Percentiles rank a stretch among this genome's conserved stretches.
phyloP scores from a whole-genome alignment of 2,888 invertebrate species.

The Halictus ligatus region DNA sequence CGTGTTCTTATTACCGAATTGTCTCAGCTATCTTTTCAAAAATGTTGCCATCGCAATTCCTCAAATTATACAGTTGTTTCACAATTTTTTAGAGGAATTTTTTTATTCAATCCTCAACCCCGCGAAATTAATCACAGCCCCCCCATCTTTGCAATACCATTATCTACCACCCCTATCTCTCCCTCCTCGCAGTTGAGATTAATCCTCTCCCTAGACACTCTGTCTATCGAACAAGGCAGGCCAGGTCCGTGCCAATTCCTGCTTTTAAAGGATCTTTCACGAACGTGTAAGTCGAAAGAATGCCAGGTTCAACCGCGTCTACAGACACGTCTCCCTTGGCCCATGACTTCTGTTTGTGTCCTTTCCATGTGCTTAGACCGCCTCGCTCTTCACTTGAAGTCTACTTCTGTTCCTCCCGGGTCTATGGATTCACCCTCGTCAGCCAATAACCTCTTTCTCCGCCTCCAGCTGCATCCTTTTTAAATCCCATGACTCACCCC shows the following conservation, averaged over 20 bases:
- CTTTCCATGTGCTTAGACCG: background rate
- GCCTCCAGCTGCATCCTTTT: background rate
- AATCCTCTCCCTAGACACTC: background rate
- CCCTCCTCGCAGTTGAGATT: background rate
- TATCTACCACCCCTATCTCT: background rate
- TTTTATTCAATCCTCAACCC: background rate
- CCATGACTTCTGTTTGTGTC: background rate
- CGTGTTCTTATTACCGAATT: too few species aligned
- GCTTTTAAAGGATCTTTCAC: constrained; percentile 3
- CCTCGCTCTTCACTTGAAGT: background rate
- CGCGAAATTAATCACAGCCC: background rate
- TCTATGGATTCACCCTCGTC: background rate
- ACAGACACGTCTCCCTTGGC: background rate
- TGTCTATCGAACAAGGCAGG: background rate
- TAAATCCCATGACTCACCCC: background rate
- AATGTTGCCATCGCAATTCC: too few species aligned
- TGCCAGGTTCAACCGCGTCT: background rate
- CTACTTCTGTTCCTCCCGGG: background rate
- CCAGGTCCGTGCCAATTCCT: background rate
- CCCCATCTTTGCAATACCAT: background rate
- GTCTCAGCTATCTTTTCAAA: too few species aligned
- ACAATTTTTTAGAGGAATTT: too few species aligned
- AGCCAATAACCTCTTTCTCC: constrained; percentile 22
- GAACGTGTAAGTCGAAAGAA: background rate
- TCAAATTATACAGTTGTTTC: too few species aligned